Evolutionary conservation across 2,888 invertebrate species (phyloP).

Genomic region (Saturnia japonica): DNA sequence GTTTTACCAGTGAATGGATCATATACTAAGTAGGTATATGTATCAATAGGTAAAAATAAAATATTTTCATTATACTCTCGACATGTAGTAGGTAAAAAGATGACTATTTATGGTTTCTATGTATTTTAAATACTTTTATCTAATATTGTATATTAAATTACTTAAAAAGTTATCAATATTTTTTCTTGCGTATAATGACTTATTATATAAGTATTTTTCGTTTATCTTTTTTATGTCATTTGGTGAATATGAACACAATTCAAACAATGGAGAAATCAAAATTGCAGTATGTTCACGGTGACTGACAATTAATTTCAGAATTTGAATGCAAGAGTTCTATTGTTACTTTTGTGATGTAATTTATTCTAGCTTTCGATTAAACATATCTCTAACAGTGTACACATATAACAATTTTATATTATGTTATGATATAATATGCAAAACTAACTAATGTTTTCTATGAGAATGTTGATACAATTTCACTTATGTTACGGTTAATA

Average conservation of each 20-base stretch:
- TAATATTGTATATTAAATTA: neutral
- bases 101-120: too few relatives aligned
- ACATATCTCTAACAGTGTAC: neutral
- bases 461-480: too few relatives aligned
- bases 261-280: slow-evolving; percentile 29
- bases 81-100: too few relatives aligned
- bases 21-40: too few relatives aligned
- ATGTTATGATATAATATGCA: too few relatives aligned
- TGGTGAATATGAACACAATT: slow-evolving; percentile 8
- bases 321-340: slow-evolving; percentile 27
- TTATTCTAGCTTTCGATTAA: slow-evolving; percentile 16
- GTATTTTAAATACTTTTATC: too few relatives aligned
- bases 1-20: too few relatives aligned
- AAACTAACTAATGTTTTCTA: too few relatives aligned
- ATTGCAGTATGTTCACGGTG: slow-evolving; percentile 21
- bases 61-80: too few relatives aligned
- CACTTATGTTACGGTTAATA: too few relatives aligned
- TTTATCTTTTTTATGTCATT: neutral
- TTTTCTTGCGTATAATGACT: neutral
- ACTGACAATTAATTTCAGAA: slow-evolving; percentile 32
- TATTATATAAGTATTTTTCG: neutral
- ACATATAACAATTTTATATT: too few relatives aligned
- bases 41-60: too few relatives aligned
- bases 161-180: neutral
- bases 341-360: slow-evolving; percentile 27